Evolutionary conservation across 2,888 invertebrate species (phyloP), one percentile per base, ranked within the genome.

Genomic region (Selenia dentaria): DNA sequence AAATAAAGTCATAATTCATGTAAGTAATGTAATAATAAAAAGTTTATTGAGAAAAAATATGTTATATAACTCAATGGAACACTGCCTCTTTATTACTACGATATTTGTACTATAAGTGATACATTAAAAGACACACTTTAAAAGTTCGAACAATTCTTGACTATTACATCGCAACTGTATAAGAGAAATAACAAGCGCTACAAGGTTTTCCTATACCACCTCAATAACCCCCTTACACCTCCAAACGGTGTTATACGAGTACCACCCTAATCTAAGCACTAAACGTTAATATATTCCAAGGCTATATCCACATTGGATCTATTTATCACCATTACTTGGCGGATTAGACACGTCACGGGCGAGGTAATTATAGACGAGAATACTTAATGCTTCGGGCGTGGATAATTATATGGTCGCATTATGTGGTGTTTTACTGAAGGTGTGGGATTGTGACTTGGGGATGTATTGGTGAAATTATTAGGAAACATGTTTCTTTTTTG

Each of bases 261-360:
- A 36, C 41, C 26, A 36, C 38, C 43, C 41, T 42, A 54, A 45
- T 54, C 46, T 52, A 28, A 48, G 43, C 42, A 54, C 51, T 57
- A 49, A 66, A 62, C 64, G 61, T 60, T 77, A 76, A 79, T 79
- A 73, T 77, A 83, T 79, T 76, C 75, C 59, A 66, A 71, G 62
- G 65, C 66, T 67, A 74, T 81, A 81, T 69, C 64, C 62, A 61
- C 68, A 67, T 70, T 65, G 66, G 73, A 79, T 83, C 82, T 86
- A 85, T 84, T 85, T 86, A 86, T 87, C 85, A 83, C 78, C 79
- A 84, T 87, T 86, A 86, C 75, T 70, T 60, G 73, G 65, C 62
- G 79, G 80, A 82, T 85, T 81, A 85, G 71, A 63, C 72, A 71
- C 82, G 84, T 83, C 84, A 75, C 67, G 77, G 74, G 67, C 69